A percentile compares a stretch with the other conserved stretches of the same genome.
These are phyloP conservation scores for Dromococcyx pavoninus DNA, from an alignment of 2,797 vertebrate species.

Conservation along the genomic window DNA sequence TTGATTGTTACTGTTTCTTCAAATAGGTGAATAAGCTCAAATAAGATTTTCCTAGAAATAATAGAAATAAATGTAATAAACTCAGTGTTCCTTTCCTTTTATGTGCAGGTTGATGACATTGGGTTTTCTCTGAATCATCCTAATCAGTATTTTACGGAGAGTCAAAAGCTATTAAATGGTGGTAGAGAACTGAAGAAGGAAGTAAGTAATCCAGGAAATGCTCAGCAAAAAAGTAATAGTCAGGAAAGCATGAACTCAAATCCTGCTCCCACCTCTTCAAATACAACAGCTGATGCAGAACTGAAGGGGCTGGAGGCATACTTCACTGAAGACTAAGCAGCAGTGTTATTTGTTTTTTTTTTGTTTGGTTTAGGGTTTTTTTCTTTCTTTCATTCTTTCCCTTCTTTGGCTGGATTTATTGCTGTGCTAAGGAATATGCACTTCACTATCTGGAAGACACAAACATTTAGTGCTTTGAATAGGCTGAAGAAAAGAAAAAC, in stretches of 20 bases:
- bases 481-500: background rate
- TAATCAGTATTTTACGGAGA: conserved; percentile 96
- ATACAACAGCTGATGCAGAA: conserved; percentile 57
- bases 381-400: background rate
- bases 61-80: background rate
- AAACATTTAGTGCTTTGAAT: background rate
- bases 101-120: conserved; percentile 85
- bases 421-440: background rate
- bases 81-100: background rate
- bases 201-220: conserved; percentile 37
- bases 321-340: conserved; percentile 77
- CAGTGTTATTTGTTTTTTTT: background rate
- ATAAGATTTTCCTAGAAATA: background rate
- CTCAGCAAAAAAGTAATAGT: conserved; percentile 62
- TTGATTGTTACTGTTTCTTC: background rate
- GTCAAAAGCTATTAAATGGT: conserved; percentile 85
- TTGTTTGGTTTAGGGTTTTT: background rate
- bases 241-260: conserved; percentile 51
- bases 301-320: conserved; percentile 85
- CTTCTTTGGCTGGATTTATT: background rate
- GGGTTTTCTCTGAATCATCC: conserved; percentile 94
- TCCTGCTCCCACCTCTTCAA: conserved; percentile 22
- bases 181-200: conserved; percentile 87
- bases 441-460: background rate
- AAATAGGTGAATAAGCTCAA: background rate